A percentile compares a stretch with the other conserved stretches of the same genome.
These are phyloP conservation scores for Himalopsyche anomala DNA, from an alignment of 2,888 invertebrate species.

Conservation along the genomic window DNA sequence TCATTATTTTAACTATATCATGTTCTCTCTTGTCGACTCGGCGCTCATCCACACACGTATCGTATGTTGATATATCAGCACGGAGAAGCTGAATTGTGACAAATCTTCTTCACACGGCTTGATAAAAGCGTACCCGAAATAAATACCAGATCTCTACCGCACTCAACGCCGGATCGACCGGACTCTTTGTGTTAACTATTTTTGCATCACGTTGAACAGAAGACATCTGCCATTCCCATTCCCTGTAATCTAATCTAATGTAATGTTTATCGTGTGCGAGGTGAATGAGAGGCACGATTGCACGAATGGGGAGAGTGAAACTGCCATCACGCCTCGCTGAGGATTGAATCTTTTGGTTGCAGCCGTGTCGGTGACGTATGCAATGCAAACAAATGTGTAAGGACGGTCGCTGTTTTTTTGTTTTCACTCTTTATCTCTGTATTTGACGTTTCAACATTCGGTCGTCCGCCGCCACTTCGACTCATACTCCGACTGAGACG, in stretches of 20 bases:
- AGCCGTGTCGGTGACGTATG: conserved; percentile 65
- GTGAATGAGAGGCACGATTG: conserved; percentile 6
- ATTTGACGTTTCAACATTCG: conserved; percentile 4
- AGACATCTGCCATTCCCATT: conserved; percentile 51
- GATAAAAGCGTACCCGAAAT: conserved; percentile 45
- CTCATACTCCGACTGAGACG: not conserved
- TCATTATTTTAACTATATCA: conserved; percentile 78
- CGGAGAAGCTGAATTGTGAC: conserved; percentile 13
- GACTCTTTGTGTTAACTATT: conserved; percentile 19
- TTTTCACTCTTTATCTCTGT: conserved; percentile 45
- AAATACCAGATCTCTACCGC: conserved; percentile 58
- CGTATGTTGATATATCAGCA: conserved; percentile 44
- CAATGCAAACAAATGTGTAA: conserved; percentile 79
- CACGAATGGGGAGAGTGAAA: conserved; percentile 10
- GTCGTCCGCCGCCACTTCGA: not conserved
- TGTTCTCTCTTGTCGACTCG: conserved; percentile 72
- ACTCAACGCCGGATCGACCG: not conserved
- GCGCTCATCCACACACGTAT: conserved; percentile 60
- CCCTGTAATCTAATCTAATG: conserved; percentile 12
- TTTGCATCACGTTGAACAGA: conserved; percentile 53
- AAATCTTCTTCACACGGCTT: conserved; percentile 25
- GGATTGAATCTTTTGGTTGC: conserved; percentile 53
- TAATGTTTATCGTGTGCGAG: conserved; percentile 53
- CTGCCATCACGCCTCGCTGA: not conserved
- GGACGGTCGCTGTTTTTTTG: conserved; percentile 70